Evolutionary conservation across 2,797 vertebrate species (phyloP).

Genomic region (Hemibagrus guttatus): DNA sequence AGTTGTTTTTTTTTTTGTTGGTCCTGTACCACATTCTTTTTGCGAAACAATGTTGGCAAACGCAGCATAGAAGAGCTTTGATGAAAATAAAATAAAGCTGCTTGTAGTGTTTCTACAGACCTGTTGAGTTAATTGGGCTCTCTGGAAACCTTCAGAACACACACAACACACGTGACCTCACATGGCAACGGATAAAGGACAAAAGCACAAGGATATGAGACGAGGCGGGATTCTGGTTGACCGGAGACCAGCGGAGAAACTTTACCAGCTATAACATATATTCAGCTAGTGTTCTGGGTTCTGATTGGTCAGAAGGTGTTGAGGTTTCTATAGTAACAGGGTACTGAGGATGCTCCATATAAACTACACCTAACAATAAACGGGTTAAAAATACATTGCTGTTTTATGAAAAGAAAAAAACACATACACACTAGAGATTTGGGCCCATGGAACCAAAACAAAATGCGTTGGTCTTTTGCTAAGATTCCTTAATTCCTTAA

Average conservation of each 20-base stretch:
- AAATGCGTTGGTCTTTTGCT: neutral
- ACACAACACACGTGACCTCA: neutral
- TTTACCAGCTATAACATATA: neutral
- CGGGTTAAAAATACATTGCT: neutral
- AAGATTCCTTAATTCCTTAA: too few relatives aligned
- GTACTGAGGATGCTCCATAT: neutral
- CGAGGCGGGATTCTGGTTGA: neutral
- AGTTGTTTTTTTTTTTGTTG: neutral
- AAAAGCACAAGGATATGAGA: neutral
- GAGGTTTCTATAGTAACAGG: neutral
- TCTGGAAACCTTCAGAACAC: neutral
- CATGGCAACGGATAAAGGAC: neutral
- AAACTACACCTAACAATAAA: neutral
- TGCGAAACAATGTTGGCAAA: conserved; percentile 10
- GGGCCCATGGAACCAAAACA: neutral
- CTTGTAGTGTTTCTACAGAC: neutral
- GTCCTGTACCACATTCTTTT: neutral
- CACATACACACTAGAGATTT: neutral
- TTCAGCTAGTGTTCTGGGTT: neutral
- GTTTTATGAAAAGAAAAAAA: neutral
- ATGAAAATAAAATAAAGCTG: neutral
- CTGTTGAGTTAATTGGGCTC: neutral
- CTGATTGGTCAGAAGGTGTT: neutral
- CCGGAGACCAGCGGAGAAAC: too few relatives aligned
- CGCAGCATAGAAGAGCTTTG: neutral